Conservation (phyloP, 1,140 invertebrate genomes). For the Alviniconcha marisindica region DNA sequence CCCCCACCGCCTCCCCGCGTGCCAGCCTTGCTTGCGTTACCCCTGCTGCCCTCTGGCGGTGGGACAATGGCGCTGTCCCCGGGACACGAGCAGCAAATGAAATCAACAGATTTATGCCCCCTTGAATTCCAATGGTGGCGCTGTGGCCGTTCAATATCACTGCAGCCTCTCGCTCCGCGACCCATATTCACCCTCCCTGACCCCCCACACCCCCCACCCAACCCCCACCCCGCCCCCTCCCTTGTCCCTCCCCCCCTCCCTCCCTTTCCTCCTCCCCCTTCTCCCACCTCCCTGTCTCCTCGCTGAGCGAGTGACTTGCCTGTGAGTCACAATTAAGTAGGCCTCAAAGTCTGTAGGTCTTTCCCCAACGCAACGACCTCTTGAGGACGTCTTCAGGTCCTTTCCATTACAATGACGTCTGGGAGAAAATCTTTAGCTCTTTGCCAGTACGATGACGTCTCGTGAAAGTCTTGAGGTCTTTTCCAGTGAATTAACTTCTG, state of each 20-base stretch:
- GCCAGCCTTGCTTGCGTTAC: not conserved
- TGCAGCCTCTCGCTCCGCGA: not conserved
- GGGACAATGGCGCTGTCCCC: not conserved
- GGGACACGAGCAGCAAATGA: not conserved
- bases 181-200: not conserved
- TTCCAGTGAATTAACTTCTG: no score
- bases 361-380: no score
- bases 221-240: not conserved
- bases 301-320: no score
- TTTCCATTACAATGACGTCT: not conserved
- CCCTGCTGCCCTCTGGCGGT: not conserved
- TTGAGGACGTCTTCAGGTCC: no score
- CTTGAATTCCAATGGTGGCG: conserved; percentile 28
- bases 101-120: conserved; percentile 31
- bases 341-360: no score
- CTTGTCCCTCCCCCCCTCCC: not conserved
- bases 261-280: not conserved
- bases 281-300: not conserved
- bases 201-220: not conserved
- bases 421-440: no score
- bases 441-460: no score
- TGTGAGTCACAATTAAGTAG: no score
- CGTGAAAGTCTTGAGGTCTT: no score
- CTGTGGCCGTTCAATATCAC: not conserved
- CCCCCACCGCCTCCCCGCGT: not conserved